phyloP scores from a whole-genome alignment of 2,888 invertebrate genomes.

The Drosophila austrosaltans region DNA sequence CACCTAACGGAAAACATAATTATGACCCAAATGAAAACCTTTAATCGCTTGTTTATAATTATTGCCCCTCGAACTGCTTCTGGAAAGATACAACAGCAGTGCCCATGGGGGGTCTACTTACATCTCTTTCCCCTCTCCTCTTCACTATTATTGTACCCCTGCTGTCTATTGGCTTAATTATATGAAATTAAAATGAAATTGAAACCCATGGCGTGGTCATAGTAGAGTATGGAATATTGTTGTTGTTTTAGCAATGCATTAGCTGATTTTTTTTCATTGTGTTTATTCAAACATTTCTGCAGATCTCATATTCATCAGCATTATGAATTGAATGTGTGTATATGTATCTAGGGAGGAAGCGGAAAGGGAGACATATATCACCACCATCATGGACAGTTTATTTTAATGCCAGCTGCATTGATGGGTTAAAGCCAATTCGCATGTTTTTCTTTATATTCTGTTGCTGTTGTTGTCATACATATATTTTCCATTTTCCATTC shows the following conservation, averaged over 20 bases:
- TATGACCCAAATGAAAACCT: constrained; percentile 6
- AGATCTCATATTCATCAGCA: constrained; percentile 49
- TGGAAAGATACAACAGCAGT: neutral
- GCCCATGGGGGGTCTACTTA: constrained; percentile 21
- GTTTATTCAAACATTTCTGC: constrained; percentile 44
- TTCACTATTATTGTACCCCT: constrained; percentile 22
- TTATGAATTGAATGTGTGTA: constrained; percentile 1
- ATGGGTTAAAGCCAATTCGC: constrained; percentile 65
- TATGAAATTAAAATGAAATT: constrained; percentile 64
- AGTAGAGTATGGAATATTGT: constrained; percentile 25
- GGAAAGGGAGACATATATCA: constrained; percentile 6
- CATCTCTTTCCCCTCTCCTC: too few relatives aligned
- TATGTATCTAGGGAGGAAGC: neutral
- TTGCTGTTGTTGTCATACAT: constrained; percentile 2
- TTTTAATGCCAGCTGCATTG: constrained; percentile 57
- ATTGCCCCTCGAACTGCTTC: constrained; percentile 2
- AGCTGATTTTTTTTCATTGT: constrained; percentile 44
- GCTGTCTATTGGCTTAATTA: constrained; percentile 48
- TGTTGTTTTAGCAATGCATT: constrained; percentile 65
- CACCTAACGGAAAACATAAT: constrained; percentile 12
- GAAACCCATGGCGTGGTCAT: constrained; percentile 39
- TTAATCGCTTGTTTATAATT: constrained; percentile 25
- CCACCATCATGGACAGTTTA: constrained; percentile 18
- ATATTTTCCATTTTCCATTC: constrained; percentile 21
- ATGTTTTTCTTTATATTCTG: constrained; percentile 43